These are phyloP conservation scores for Ctenoplectra terminalis DNA, from an alignment of 1,140 invertebrate genomes.

Conservation along the genomic window DNA sequence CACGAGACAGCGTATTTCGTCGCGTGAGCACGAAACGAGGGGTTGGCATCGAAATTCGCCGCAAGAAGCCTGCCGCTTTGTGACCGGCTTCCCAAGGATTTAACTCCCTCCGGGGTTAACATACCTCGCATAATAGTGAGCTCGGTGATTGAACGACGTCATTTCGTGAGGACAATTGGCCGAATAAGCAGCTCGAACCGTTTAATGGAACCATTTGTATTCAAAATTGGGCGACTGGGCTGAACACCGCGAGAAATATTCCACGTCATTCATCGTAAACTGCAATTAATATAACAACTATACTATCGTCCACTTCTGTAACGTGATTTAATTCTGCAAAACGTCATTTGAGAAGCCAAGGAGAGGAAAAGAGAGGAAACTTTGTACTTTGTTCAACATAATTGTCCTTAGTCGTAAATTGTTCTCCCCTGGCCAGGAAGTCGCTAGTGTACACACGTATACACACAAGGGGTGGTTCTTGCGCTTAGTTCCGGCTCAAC, in stretches of 20 bases:
- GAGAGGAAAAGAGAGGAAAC: background rate
- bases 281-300: constrained; percentile 28
- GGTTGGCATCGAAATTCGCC: constrained; percentile 16
- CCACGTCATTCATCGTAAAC: constrained; percentile 32
- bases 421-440: background rate
- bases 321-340: background rate
- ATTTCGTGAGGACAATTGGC: constrained; percentile 57
- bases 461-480: background rate
- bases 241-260: constrained; percentile 36
- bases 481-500: constrained; percentile 23
- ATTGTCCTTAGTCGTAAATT: background rate
- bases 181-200: constrained; percentile 46
- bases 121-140: constrained; percentile 52
- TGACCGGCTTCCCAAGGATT: background rate
- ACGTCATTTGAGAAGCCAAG: background rate
- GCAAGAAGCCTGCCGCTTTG: constrained; percentile 24
- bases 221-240: constrained; percentile 28
- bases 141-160: constrained; percentile 57
- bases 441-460: background rate
- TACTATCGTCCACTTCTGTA: background rate
- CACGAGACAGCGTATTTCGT: background rate
- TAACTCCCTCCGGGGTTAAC: constrained; percentile 30
- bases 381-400: too few relatives aligned
- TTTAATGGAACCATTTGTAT: constrained; percentile 49
- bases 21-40: background rate